Conservation (phyloP, 1,140 invertebrate species). For the Metopolophium dirhodum region DNA sequence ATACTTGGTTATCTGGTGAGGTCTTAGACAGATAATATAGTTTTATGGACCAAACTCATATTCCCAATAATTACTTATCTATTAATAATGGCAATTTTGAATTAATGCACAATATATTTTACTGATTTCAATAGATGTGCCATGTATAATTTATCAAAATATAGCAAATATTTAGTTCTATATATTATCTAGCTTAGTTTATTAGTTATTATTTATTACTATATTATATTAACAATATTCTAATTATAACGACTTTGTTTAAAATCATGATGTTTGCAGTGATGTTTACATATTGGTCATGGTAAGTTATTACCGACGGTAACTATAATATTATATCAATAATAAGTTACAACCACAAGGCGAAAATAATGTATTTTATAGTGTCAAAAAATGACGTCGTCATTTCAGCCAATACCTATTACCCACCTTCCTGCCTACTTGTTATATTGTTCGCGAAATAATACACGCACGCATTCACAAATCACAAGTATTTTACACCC, state of each 20-base stretch:
- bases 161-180: neutral
- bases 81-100: neutral
- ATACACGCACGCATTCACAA: neutral
- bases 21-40: too few relatives aligned
- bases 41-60: too few relatives aligned
- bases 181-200: neutral
- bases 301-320: too few relatives aligned
- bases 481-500: neutral
- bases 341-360: neutral
- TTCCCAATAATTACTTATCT: too few relatives aligned
- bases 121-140: too few relatives aligned
- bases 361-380: neutral
- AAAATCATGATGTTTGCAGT: neutral
- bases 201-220: neutral
- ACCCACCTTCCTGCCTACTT: neutral
- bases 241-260: neutral
- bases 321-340: neutral
- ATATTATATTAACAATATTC: too few relatives aligned
- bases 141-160: neutral
- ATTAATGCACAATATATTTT: neutral
- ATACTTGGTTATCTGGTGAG: too few relatives aligned
- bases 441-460: slow-evolving; percentile 18
- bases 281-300: neutral
- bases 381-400: neutral
- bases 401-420: neutral